Percentiles rank a stretch among this genome's conserved stretches.
These are phyloP conservation scores for Calliscelio sp. DNA, from an alignment of 2,888 invertebrate genomes.

Conservation along the genomic window DNA sequence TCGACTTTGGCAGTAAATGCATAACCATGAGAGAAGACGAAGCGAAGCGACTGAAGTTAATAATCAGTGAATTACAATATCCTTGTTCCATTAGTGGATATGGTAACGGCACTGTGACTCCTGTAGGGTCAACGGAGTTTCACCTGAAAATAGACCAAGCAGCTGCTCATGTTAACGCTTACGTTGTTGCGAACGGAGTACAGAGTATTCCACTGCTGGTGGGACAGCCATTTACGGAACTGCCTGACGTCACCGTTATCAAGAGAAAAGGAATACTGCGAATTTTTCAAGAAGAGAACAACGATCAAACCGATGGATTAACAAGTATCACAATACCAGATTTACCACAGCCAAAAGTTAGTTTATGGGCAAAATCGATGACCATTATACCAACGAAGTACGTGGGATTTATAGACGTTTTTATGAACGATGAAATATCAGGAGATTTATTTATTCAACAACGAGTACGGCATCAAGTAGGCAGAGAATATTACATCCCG, in stretches of 20 bases:
- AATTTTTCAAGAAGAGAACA: conserved; percentile 14
- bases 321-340: conserved; percentile 2
- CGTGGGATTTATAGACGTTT: conserved; percentile 25
- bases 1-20: conserved; percentile 40
- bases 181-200: conserved; percentile 17
- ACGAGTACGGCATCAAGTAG: conserved; percentile 4
- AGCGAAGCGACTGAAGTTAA: conserved; percentile 3
- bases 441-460: conserved; percentile 21
- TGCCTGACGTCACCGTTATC: neutral
- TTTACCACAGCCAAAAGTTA: conserved; percentile 6
- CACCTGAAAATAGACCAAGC: conserved; percentile 31
- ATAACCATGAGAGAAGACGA: conserved; percentile 23
- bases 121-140: conserved; percentile 14
- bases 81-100: conserved; percentile 25
- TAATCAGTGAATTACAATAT: neutral
- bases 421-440: neutral
- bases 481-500: conserved; percentile 23
- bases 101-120: conserved; percentile 10
- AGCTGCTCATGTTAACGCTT: conserved; percentile 7
- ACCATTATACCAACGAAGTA: conserved; percentile 27
- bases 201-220: conserved; percentile 31
- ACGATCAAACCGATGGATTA: too few relatives aligned
- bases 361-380: conserved; percentile 27
- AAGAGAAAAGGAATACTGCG: conserved; percentile 1
- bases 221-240: conserved; percentile 42